phyloP scores from a whole-genome alignment of 2,113 vertebrate species.

The Apteryx mantelli region DNA sequence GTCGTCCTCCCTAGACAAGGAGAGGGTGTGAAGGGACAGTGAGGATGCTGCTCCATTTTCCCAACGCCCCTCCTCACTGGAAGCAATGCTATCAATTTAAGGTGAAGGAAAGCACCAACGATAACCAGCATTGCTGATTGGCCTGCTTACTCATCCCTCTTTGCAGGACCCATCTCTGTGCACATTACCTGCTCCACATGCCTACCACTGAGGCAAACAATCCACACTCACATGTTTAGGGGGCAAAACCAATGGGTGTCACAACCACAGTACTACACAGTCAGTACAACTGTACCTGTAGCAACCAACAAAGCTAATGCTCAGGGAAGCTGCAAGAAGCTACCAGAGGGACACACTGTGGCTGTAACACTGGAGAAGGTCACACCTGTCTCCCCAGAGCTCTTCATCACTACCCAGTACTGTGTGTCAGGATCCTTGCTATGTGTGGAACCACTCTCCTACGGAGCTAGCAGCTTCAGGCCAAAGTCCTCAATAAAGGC shows the following conservation, averaged over 20 bases:
- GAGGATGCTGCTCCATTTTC: not conserved
- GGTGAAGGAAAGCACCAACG: not conserved
- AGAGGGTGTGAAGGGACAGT: not conserved
- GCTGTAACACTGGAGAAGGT: not conserved
- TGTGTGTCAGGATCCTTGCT: not conserved
- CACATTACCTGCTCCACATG: not conserved
- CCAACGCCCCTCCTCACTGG: not conserved
- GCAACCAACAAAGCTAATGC: not conserved
- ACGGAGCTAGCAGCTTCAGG: not conserved
- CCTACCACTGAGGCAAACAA: not conserved
- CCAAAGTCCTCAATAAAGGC: not conserved
- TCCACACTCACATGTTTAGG: accelerated
- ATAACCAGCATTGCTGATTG: not conserved
- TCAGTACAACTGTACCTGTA: not conserved
- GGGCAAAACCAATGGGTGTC: not conserved
- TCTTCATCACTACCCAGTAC: not conserved
- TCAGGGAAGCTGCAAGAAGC: not conserved
- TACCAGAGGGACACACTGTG: not conserved
- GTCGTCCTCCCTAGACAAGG: constrained; percentile 90
- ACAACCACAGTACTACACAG: not conserved
- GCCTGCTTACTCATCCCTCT: not conserved
- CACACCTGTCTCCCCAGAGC: not conserved
- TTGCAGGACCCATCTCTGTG: not conserved
- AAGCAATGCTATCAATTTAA: not conserved
- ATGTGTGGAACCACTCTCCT: not conserved